Evolutionary conservation across 2,888 invertebrate genomes (phyloP), one percentile per base, ranked within the genome.

Genomic region (Thera obeliscata): DNA sequence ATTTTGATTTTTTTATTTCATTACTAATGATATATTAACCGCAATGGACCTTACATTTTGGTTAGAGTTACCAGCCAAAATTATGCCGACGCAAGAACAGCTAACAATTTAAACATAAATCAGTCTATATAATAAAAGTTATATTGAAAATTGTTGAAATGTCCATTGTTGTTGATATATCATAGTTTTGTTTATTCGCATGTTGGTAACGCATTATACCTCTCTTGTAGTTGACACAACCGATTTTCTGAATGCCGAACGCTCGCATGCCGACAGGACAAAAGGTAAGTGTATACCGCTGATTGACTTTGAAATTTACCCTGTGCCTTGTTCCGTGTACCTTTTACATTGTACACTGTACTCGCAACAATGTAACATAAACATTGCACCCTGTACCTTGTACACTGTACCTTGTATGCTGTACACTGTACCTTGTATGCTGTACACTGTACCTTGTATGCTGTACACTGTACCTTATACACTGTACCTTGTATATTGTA

Each of bases 161-260:
- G 9, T 46, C 9, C 43, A 46, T 46, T 46, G 43, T 46, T 7
- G 9, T 46, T 46, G 9, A 46, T 9, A 9, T 46, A 7, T 46
- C 38, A 22, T 50, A 22, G 22, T 22, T 8, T 50, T 62, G 12
- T 64, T 56, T 54, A 35, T 1, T 72, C n/a, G 79, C 70, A 78
- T 78, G 77, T 70, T 12, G 72, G 55, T 70, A 73, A 72, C 36
- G 71, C 64, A 66, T 66, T 70, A 46, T 73, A 67, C 56, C 49
- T 54, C 69, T 72, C 81, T 78, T 80, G 66, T 87, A 91, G 90
- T 84, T 75, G 90, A 92, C 71, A 85, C 91, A 56, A 88, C 88
- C 56, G 86, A 94, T 81, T 94, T 94, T 86, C 83, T 94, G 87
- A 87, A 89, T 69, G 83, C 87, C 11, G 94, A 94, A 75, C 77